Evolutionary conservation across 2,797 vertebrate genomes (phyloP).

Genomic region (Oryzias sinensis): DNA sequence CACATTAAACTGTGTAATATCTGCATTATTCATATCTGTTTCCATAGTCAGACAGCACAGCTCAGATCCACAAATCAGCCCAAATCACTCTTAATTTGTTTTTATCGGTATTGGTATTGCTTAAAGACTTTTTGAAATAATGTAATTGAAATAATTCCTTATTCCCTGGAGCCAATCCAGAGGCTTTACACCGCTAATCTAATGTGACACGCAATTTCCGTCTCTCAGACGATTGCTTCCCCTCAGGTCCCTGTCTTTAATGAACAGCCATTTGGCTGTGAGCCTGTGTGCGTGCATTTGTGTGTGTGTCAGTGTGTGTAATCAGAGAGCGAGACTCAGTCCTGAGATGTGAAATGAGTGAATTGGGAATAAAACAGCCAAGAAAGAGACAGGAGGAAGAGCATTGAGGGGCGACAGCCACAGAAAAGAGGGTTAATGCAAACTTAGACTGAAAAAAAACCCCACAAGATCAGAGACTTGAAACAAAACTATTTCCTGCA

Average conservation of each 20-base stretch:
- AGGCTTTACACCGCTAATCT: constrained; percentile 78
- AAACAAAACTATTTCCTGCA: constrained; percentile 30
- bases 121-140: constrained; percentile 82
- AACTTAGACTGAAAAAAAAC: constrained; percentile 35
- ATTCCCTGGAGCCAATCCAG: constrained; percentile 76
- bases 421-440: constrained; percentile 23
- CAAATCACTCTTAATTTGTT: constrained; percentile 81
- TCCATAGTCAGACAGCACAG: constrained; percentile 69
- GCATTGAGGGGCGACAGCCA: constrained; percentile 20
- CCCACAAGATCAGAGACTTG: constrained; percentile 42
- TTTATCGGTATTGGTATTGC: constrained; percentile 80
- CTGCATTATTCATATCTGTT: constrained; percentile 74
- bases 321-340: constrained; percentile 56
- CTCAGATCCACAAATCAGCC: constrained; percentile 72
- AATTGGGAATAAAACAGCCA: constrained; percentile 64
- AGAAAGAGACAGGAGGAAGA: constrained; percentile 40
- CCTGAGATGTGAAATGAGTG: constrained; percentile 65
- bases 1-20: constrained; percentile 66
- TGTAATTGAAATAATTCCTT: constrained; percentile 82
- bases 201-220: constrained; percentile 82
- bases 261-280: constrained; percentile 80
- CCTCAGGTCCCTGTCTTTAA: constrained; percentile 81
- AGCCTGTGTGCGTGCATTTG: constrained; percentile 47
- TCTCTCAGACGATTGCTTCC: constrained; percentile 80
- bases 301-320: constrained; percentile 37